Evolutionary conservation across 2,888 invertebrate species (phyloP), one percentile per base, ranked within the genome.

Genomic region (Drosophila anceps): DNA sequence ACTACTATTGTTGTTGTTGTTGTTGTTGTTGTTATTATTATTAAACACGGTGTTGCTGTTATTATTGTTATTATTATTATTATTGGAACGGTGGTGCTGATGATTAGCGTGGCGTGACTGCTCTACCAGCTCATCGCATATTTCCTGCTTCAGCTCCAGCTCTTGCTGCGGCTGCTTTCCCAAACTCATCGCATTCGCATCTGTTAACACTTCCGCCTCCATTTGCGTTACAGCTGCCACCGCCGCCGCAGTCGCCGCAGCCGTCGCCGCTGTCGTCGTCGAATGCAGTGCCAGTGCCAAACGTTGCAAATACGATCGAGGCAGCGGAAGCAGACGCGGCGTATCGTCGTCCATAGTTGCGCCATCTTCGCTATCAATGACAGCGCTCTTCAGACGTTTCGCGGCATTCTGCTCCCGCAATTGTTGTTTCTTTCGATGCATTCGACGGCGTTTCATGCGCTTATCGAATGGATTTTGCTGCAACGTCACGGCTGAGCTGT

Each of bases 21-120:
- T 44, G 24, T 44, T 44, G 44, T 46, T 46, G 46, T 50, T 50
- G 31, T 50, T 50, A 20, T 81, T 84, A 82, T 82, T 89, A 80
- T 75, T 75, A 60, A 86, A 90, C 73, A 86, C 81, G 82, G 86
- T 79, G 79, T 80, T 90, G 82, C 91, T 91, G 76, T 90, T 87
- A 46, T 82, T 82, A 15, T 90, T 87, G 43, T 82, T 82, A 15
- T 79, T 67, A 9, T 57, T 72, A 33, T 53, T 70, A 50, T 78
- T 76, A 78, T 75, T 87, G 88, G 90, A 86, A 89, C 86, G 86
- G 88, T 86, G 85, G 87, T 83, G 84, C 76, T 83, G 88, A 79
- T 84, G 81, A 84, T 85, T 88, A 75, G 75, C 84, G 51, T 76
- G 77, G 72, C 81, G 78, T 60, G 79, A 71, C 73, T 80, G 81